Conservation (phyloP, 2,797 vertebrate species). For the Crenuchus spilurus region DNA sequence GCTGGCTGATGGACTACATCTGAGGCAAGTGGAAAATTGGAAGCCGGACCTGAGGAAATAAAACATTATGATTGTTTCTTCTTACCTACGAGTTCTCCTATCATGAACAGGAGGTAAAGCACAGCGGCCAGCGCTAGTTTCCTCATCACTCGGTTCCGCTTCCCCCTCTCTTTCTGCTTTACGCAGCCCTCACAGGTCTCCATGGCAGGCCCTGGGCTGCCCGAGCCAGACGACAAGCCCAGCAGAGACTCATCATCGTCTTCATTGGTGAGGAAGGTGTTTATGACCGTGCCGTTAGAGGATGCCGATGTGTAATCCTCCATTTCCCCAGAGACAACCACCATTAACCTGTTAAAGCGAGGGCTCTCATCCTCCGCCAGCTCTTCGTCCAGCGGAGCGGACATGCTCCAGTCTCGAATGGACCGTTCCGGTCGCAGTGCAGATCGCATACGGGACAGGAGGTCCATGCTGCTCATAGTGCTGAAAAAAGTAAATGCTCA, state of each 20-base stretch:
- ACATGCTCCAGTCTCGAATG: conserved; percentile 85
- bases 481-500: not conserved
- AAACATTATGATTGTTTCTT: not conserved
- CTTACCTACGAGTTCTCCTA: conserved; percentile 92
- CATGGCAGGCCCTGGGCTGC: conserved; percentile 66
- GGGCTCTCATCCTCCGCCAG: conserved; percentile 83
- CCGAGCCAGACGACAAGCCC: conserved; percentile 69
- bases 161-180: conserved; percentile 75
- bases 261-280: conserved; percentile 78
- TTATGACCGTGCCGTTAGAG: conserved; percentile 74
- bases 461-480: conserved; percentile 71
- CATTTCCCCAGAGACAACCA: conserved; percentile 88
- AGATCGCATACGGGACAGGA: conserved; percentile 72
- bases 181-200: conserved; percentile 85
- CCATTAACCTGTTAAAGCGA: conserved; percentile 87
- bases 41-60: not conserved
- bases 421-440: conserved; percentile 71
- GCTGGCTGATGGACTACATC: no score
- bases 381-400: conserved; percentile 85
- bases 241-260: conserved; percentile 87
- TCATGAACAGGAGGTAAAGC: conserved; percentile 93
- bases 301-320: conserved; percentile 71
- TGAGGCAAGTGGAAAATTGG: not conserved
- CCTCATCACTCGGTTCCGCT: conserved; percentile 83
- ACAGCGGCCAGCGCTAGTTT: conserved; percentile 82